Base-by-base conservation (phyloP, 2,113 vertebrate species). In the Mormoops blainvillei region DNA sequence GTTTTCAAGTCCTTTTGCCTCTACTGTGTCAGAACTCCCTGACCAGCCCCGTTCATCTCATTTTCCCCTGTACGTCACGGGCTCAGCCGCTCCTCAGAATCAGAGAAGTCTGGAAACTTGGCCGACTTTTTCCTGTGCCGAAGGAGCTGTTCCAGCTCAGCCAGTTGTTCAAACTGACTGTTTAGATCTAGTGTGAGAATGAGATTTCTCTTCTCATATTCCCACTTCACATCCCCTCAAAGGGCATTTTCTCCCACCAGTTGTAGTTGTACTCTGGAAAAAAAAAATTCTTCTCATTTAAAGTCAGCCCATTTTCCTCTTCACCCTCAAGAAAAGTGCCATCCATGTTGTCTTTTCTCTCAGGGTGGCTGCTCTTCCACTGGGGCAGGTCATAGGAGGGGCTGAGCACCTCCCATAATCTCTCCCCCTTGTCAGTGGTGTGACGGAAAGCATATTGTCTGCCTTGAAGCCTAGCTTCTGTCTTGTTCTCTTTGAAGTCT, bases 1-100 rank as follows among this genome's bases (percentile, higher is more conserved):
- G 94, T 99, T 99, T 94, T 99, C 99, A 97, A 99, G 98, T 92
- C 99, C 98, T 63, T 99, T 99, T 91, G 99, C 99, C 99, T 99
- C 99, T 63, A 99, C 45, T 98, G 98, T 0, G 98, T 99, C 65
- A 99, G 98, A 50, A 98, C 97, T 95, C 98, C 98, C 97, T 98
- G 98, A 65, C 97, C 98, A 2, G 96, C 96, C 52, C 94, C 97
- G 36, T 96, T 98, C 78, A 98, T 98, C 89, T 98, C 98, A 20
- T 94, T 98, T 56, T 96, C 96, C 24, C 95, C 65, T 1, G 48
- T 0, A 0, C 95, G 97, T 8, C 0, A 90, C 6, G 97, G 98
- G 77, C 84, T 98, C 82, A 97, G 31, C 10, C 97, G 98, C 92
- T 98, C 98, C 86, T 98, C 98, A 0, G 98, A 98, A 74, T 95